A percentile compares a stretch with the other conserved stretches of the same genome.
These are phyloP conservation scores for Casuarius casuarius DNA, from an alignment of 2,113 vertebrate genomes.

Conservation along the genomic window DNA sequence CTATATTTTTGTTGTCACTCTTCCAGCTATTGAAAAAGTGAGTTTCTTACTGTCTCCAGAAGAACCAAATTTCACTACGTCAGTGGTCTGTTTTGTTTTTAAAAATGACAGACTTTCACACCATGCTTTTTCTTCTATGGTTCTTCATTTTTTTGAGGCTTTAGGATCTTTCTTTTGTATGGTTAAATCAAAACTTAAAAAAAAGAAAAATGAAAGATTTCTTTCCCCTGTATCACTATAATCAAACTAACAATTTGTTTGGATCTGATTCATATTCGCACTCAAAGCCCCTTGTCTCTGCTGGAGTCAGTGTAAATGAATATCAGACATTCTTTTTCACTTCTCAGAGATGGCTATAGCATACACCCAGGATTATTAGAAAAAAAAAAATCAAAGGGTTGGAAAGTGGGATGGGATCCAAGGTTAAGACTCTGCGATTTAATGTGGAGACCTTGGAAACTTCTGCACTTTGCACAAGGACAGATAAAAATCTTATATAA, in stretches of 20 bases:
- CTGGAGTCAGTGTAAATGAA: not conserved
- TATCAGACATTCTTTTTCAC: not conserved
- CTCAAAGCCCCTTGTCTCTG: not conserved
- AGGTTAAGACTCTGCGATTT: not conserved
- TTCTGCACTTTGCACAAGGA: conserved; percentile 16
- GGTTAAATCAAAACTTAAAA: not conserved
- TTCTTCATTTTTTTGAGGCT: not conserved
- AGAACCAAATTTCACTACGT: not conserved
- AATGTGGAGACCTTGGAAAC: conserved; percentile 39
- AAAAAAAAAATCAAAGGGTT: conserved; percentile 41
- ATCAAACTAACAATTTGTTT: not conserved
- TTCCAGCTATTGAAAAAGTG: conserved; percentile 7
- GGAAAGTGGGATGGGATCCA: conserved; percentile 39
- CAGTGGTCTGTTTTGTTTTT: not conserved
- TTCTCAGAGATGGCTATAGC: not conserved
- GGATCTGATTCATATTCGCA: not conserved
- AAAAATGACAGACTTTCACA: not conserved
- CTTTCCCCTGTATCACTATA: not conserved
- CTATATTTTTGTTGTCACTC: not conserved
- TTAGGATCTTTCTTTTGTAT: not conserved
- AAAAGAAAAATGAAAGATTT: not conserved
- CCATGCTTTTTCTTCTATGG: not conserved
- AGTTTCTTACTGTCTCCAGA: not conserved
- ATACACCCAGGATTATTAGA: not conserved
- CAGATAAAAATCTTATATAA: conserved; percentile 59